Percentiles rank a stretch among this genome's conserved stretches.
phyloP scores from a whole-genome alignment of 2,797 vertebrate species.

The Amblyraja radiata region DNA sequence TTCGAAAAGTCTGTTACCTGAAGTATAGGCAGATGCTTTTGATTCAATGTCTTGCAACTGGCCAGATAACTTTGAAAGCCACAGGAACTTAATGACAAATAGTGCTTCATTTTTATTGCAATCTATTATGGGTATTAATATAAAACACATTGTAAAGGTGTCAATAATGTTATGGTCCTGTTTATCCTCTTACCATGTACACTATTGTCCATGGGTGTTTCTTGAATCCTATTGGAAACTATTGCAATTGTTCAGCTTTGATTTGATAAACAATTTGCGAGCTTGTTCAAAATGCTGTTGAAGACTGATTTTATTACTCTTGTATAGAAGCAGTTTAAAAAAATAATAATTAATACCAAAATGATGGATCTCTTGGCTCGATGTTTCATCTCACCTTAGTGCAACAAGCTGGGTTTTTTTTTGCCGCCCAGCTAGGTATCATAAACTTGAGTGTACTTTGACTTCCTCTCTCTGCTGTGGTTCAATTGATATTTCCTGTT shows the following conservation, averaged over 20 bases:
- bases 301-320: neutral
- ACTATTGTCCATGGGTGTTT: neutral
- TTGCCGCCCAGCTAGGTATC: neutral
- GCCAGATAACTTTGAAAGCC: neutral
- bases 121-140: neutral
- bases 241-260: neutral
- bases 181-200: neutral
- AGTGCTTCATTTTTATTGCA: neutral
- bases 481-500: conserved; percentile 14
- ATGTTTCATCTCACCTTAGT: neutral
- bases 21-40: neutral
- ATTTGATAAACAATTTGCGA: neutral
- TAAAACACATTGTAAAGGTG: too few species aligned
- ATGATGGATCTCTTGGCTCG: neutral
- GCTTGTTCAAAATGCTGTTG: neutral
- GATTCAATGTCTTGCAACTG: neutral
- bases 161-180: neutral
- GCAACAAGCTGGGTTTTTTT: neutral
- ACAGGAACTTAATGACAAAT: neutral
- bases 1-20: neutral
- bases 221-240: neutral
- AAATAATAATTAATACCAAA: neutral
- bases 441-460: neutral
- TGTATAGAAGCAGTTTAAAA: neutral
- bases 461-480: neutral